Base-by-base conservation (phyloP, 2,113 vertebrate genomes). In the Spizaetus ornatus region DNA sequence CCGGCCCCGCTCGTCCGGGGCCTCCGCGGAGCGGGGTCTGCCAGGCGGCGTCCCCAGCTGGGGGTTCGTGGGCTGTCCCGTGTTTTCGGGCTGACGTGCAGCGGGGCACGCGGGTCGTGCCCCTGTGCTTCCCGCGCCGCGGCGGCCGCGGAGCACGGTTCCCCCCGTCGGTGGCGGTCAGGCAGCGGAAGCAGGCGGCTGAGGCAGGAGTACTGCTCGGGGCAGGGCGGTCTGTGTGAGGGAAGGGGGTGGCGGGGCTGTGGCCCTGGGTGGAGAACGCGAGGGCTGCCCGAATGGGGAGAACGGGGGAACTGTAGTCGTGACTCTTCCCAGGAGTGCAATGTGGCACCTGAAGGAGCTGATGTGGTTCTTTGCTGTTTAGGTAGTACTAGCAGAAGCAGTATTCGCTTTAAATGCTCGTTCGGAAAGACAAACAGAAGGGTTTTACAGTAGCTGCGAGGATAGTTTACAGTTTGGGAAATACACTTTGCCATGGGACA, bases 51-150 rank as follows among this genome's bases (percentile, higher is more conserved):
- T n/a, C n/a, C 55, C 10, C 52, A 2, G 53, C 32, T 2, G 63
- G 53, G 18, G 21, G 5, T 21, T 38, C 5, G 36, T 5, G 61
- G 43, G 58, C 29, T 18, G 11, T 2, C 21, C 32, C 36, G 52
- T 7, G 13, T 11, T 5, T 5, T 1, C 1, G 72, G 48, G 31
- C 1, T 3, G 55, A 2, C 5, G 48, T 4, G 6, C 5, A 6
- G 50, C 32, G 47, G 21, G 61, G 20, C 5, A 3, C 13, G 42
- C 4, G 59, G n/a, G 34, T 26, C 47, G 3, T 12, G 31, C 14
- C 36, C 19, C 15, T 8, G 29, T 7, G 63, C 22, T 45, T 11
- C 32, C 36, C 16, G 20, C 9, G 47, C 56, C 5, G 59, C 2
- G 50, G 29, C 25, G 42, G 58, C 3, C 22, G 42, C 2, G 43